Evolutionary conservation across 2,888 invertebrate genomes (phyloP), one percentile per base, ranked within the genome.

Genomic region (Eupelmus urozonus): DNA sequence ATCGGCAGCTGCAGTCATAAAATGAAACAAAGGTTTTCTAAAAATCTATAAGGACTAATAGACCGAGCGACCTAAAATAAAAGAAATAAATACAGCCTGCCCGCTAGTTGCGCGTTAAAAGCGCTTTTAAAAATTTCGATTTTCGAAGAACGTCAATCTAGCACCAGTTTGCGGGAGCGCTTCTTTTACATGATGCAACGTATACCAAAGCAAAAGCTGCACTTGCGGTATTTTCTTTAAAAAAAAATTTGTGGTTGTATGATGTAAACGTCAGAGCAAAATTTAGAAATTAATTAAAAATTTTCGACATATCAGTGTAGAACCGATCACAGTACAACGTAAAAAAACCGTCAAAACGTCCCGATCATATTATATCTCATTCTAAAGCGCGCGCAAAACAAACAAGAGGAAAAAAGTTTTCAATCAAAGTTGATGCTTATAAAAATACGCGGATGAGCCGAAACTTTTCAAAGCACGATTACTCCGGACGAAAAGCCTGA

Each of bases 71-170:
- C 53, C 66, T 53, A 66, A 66, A 66, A 66, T 51, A 53, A 65
- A 53, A 66, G 23, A 66, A 66, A 66, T 29, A 49, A 18, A 66
- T 40, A 34, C 18, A 29, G 29, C 18, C 9, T 13, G 34, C 11
- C 9, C 18, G 62, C 20, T 62, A 42, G 62, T 18, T 29, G 20
- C 20, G 13, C 13, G 34, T 51, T 66, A 20, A 34, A 66, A n/a
- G 25, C 34, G 66, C 66, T 66, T 66, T 66, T 53, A 66, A 66
- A 51, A 66, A 53, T 53, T 65, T 66, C 53, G 29, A 66, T 66
- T 66, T 66, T 66, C 53, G 53, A 66, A 66, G 51, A 34, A 29
- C 20, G 66, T 53, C 66, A 53, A 53, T 63, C 63, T 45, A 45
- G n/a, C 27, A 42, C 23, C 45, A 65, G 27, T 65, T 49, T 51